Base-by-base conservation (phyloP, 1,140 invertebrate genomes). In the Physella acuta region DNA sequence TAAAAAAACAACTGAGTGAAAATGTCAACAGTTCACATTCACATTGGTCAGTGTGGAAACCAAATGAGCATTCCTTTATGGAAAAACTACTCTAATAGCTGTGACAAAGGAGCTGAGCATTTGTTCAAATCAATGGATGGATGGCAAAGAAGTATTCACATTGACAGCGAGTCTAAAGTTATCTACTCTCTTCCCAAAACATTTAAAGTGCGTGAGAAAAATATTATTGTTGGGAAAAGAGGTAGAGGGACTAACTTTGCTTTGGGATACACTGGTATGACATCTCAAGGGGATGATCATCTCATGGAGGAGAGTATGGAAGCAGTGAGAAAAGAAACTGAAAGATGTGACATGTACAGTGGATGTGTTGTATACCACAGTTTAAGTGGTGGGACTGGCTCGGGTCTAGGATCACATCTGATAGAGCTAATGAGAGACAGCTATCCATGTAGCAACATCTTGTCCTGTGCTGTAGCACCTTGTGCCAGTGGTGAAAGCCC, bases 161-260 rank as follows among this genome's bases (percentile, higher is more conserved):
- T 81, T 51, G 80, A 81, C 51, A 79, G 77, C 71, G 80, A 81
- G 36, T 71, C 76, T 17, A 81, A 81, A 73, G 80, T 81, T 64
- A 51, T 80, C 14, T 20, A 60, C 4, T 70, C 68, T 28, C 66
- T 78, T 17, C 63, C 69, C 26, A 75, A 69, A 68, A 58, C 60
- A 17, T 64, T 74, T 1, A 73, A 72, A 63, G 62, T 74, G 16
- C 73, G 82, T 55, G 77, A 82, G 31, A 71, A 75, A 53, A 82
- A 81, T 72, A 53, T 82, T 44, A 70, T 83, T 24, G 55, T 61
- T 63, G 81, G 81, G 8, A 81, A 78, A 64, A 74, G 78, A 71
- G 82, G 81, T 34, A 71, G 81, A 68, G 82, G 82, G 52, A 81
- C 77, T 16, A 84, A 84, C 58, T 84, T 80, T 79, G 79, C 81